Base-by-base conservation (phyloP, 1,140 invertebrate species). In the Scaptodrosophila lebanonensis region DNA sequence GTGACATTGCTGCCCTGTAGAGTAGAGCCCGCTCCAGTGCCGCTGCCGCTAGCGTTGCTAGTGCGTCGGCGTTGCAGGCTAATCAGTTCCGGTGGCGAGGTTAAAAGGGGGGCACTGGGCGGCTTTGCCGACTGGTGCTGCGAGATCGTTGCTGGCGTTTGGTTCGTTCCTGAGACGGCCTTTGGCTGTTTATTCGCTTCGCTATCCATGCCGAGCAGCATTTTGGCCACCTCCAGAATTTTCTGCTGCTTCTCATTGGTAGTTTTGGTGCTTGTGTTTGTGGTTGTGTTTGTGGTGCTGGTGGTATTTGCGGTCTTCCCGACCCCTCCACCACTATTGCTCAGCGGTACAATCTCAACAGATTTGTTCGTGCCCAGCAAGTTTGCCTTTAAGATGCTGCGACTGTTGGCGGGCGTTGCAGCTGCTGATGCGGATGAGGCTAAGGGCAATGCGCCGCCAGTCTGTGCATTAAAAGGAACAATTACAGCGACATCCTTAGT, bases 311-410 rank as follows among this genome's bases (percentile, higher is more conserved):
- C 2, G 29, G 32, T 33, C 30, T 40, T 43, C 38, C 9, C 22
- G 20, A 48, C 16, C 13, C 30, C 27, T 12, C 35, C 30, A 38
- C 27, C 33, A 12, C 13, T 15, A 35, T 25, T 42, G 36, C 18
- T 32, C 0, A 85, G 54, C 4, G 83, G 73, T 35, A 85, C 38
- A 6, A 85, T 82, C 40, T 85, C 83, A 20, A 85, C 83, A 3
- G 77, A 54, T 36, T 85, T 85, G 62, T 70, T 83, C 1, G 77
- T 70, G n/a, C 71, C 59, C 17, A 85, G 38, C 1, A 85, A 42
- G 53, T 85, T 85, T 12, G 73, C 61, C 43, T 85, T 85, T 3
- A 85, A 42, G 0, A 85, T 85, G 61, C 83, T 85, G 27, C 83
- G 77, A 45, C 73, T 85, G 30, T 82, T 75, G 4, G 66, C 35